These are phyloP conservation scores for Lepilemur septentrionalis DNA, from an alignment of 2,797 vertebrate species.

Conservation along the genomic window DNA sequence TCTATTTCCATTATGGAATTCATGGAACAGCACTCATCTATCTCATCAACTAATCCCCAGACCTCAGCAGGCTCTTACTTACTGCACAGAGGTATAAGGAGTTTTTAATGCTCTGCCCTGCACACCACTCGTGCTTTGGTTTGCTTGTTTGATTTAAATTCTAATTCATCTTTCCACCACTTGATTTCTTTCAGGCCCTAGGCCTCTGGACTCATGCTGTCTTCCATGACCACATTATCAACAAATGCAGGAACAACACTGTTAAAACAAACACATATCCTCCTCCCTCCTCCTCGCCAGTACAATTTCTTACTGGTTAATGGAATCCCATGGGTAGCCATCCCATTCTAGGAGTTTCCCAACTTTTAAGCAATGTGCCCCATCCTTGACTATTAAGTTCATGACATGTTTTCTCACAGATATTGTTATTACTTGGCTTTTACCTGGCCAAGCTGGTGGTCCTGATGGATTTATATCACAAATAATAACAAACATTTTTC, in stretches of 20 bases:
- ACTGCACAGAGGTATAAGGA: slow-evolving; percentile 7
- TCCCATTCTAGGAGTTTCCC: slow-evolving; percentile 36
- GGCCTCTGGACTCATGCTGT: slow-evolving; percentile 52
- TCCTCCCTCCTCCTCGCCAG: not conserved
- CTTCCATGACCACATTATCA: slow-evolving; percentile 44
- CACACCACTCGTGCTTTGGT: slow-evolving; percentile 9
- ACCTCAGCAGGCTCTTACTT: slow-evolving; percentile 59
- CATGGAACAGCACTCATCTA: slow-evolving; percentile 48
- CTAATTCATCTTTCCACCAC: slow-evolving; percentile 57
- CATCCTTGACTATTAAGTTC: not conserved
- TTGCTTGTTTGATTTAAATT: slow-evolving; percentile 71
- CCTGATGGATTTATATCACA: not conserved
- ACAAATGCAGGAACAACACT: slow-evolving; percentile 44
- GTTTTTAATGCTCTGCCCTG: slow-evolving; percentile 20
- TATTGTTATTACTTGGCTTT: not conserved
- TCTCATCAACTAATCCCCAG: slow-evolving; percentile 58
- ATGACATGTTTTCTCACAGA: slow-evolving; percentile 10
- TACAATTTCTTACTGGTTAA: slow-evolving; percentile 39
- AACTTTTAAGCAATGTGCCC: slow-evolving; percentile 23
- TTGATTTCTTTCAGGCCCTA: slow-evolving; percentile 58
- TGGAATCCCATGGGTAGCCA: slow-evolving; percentile 29
- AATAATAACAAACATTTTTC: slow-evolving; percentile 34
- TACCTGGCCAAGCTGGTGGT: not conserved
- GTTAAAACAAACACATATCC: slow-evolving; percentile 42
- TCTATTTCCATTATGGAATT: slow-evolving; percentile 60